A percentile compares a stretch with the other conserved stretches of the same genome.
Evolutionary conservation across 2,113 vertebrate species (phyloP).

Genomic region (Macrotus californicus): DNA sequence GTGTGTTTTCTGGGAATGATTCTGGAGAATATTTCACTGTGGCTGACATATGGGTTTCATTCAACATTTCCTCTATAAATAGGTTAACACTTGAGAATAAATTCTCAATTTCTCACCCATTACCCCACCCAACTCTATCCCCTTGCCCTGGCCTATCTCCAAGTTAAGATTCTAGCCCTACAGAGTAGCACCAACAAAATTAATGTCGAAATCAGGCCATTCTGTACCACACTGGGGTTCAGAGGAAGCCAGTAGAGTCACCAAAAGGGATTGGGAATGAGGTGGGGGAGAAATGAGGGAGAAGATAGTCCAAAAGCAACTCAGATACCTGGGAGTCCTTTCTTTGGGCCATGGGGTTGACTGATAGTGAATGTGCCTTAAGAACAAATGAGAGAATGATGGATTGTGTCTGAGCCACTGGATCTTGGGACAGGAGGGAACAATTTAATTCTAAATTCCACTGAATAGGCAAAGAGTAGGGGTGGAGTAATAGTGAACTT

Average conservation of each 20-base stretch:
- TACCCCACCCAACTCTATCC: background rate
- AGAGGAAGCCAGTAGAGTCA: background rate
- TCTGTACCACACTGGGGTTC: background rate
- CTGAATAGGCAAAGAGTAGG: background rate
- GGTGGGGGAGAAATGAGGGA: background rate
- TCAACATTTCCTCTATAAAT: background rate
- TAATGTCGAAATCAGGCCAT: background rate
- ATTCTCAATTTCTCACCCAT: background rate
- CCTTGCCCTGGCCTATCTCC: background rate
- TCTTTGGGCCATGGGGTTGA: background rate
- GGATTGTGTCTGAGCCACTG: background rate
- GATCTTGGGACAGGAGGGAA: background rate
- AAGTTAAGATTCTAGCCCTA: background rate
- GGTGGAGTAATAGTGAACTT: background rate
- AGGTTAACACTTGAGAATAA: background rate
- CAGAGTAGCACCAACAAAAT: background rate
- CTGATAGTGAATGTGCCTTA: background rate
- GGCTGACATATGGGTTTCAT: background rate
- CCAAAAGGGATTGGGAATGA: background rate
- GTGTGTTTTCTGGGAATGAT: background rate
- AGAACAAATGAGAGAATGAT: background rate
- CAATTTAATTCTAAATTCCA: background rate
- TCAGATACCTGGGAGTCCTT: background rate
- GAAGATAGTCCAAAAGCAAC: background rate
- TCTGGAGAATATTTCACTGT: background rate